Base-by-base conservation (phyloP, 2,113 vertebrate species). In the Platysteira castanea region DNA sequence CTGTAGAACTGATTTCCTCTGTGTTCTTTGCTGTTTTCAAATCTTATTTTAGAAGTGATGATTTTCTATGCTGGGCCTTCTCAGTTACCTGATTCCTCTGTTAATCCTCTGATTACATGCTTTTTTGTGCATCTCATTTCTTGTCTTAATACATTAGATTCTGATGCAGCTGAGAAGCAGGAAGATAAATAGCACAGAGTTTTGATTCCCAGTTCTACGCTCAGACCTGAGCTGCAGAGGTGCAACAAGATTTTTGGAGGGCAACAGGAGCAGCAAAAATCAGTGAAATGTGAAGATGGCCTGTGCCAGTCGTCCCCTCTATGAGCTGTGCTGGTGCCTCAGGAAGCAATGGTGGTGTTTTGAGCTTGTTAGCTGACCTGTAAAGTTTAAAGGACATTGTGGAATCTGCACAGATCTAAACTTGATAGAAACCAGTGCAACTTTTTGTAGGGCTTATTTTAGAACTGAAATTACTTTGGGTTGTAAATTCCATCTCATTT, bases 301-400 rank as follows among this genome's bases (percentile, higher is more conserved):
- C 30, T 3, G 1, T 74, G 44, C 33, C 44, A 63, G 52, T 80
- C 0, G 0, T 53, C 21, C 64, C 35, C 27, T 78, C 69, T 70
- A 18, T 67, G 69, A 84, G 49, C 52, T 53, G 15, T 23, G 4
- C 33, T 37, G 24, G 41, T 79, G 47, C 53, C 35, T 67, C 41
- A 44, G 77, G 61, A 50, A 93, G 37, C 20, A 85, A 2, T 37
- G 19, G 41, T 74, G 33, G 13, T 61, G 13, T 56, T 87, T 76
- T 44, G 74, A 53, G n/a, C 26, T 68, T 76, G 35, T 23, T 68
- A 82, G 18, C 41, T 74, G 42, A 81, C 39, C 52, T 42, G 33
- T 33, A 46, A 15, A 30, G 26, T 60, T 83, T 86, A 41, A 60
- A 71, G 74, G 44, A 27, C 7, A 3, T 41, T 65, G 12, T 68